Evolutionary conservation across 2,113 vertebrate genomes (phyloP).

Genomic region (Cyphomyrus discorhynchus): DNA sequence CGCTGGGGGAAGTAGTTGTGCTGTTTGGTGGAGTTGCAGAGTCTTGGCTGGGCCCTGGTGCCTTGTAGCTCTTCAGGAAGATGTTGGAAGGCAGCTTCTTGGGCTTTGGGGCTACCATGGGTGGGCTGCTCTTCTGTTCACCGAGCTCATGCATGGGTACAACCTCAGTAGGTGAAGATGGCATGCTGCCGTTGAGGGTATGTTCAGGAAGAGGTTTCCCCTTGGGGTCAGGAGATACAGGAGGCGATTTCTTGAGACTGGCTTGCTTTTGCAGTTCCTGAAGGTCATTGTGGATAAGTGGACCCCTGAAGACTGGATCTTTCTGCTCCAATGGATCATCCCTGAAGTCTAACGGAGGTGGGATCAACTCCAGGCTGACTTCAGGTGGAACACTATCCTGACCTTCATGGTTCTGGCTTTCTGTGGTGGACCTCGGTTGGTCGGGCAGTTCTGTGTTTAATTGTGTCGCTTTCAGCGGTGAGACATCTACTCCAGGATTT

Average conservation of each 20-base stretch:
- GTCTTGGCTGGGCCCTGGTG: slow-evolving; percentile 21
- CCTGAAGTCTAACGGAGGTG: slow-evolving; percentile 64
- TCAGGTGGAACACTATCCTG: slow-evolving; percentile 17
- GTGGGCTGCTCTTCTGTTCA: slow-evolving; percentile 61
- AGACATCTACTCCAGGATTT: not conserved
- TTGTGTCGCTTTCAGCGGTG: not conserved
- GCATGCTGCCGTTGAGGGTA: not conserved
- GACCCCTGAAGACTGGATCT: not conserved
- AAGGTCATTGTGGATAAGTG: slow-evolving; percentile 8
- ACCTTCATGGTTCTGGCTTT: not conserved
- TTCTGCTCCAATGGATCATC: slow-evolving; percentile 39
- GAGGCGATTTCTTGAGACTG: slow-evolving; percentile 32
- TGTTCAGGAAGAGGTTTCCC: slow-evolving; percentile 17
- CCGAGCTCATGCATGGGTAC: slow-evolving; percentile 10
- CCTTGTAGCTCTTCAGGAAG: slow-evolving; percentile 69
- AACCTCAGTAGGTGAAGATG: slow-evolving; percentile 21
- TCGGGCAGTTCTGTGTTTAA: not conserved
- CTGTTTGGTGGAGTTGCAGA: not conserved
- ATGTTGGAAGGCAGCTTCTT: slow-evolving; percentile 81
- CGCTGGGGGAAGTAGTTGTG: slow-evolving; percentile 10
- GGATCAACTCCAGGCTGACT: slow-evolving; percentile 41
- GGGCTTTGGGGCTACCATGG: slow-evolving; percentile 73
- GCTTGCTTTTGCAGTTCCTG: slow-evolving; percentile 38
- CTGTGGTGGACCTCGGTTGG: slow-evolving; percentile 8
- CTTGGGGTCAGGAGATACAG: not conserved